Evolutionary conservation across 2,888 invertebrate genomes (phyloP), one percentile per base, ranked within the genome.

Genomic region (Leptinotarsa tumamoca): DNA sequence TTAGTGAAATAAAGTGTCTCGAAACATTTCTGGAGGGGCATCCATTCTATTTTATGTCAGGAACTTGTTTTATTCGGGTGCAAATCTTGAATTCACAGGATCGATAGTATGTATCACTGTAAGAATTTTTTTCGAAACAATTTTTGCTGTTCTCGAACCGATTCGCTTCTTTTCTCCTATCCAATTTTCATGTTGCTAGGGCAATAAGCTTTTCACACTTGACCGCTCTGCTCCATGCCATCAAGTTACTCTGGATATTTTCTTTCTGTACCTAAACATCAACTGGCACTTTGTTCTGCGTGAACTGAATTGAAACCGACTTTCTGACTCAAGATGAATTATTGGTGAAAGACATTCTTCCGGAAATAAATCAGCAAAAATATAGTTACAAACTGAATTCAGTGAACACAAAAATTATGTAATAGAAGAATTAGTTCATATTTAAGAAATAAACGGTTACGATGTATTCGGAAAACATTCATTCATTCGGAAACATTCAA

Each of bases 121-220:
- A 0, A 43, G 43, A 43, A 10, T 43, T 10, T 43, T 33, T 43
- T 10, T 10, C 10, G 7, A 33, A 33, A 33, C 33, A 33, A 33
- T 33, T 43, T 10, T 43, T 43, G 43, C 43, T 10, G 43, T 43
- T 43, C 10, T 10, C 43, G 43, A 43, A 43, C 75, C 79, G 79
- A 76, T 80, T 79, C 54, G 52, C 52, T 66, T 54, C 61, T 72
- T 68, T 52, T 54, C 67, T 68, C 54, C 50, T 49, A 68, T 75
- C 72, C 71, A 75, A 68, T 75, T 72, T 75, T 75, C 72, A 72
- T 75, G 72, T 75, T 68, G 68, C 72, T 71, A 68, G 58, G 75
- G 75, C 72, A 75, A 75, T 75, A 75, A 72, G 75, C 75, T 72
- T 72, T 72, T 75, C 72, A 75, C 75, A 72, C 75, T 75, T 66